These are phyloP conservation scores for Lutjanus argentimaculatus DNA, from an alignment of 2,797 vertebrate genomes.

Conservation along the genomic window DNA sequence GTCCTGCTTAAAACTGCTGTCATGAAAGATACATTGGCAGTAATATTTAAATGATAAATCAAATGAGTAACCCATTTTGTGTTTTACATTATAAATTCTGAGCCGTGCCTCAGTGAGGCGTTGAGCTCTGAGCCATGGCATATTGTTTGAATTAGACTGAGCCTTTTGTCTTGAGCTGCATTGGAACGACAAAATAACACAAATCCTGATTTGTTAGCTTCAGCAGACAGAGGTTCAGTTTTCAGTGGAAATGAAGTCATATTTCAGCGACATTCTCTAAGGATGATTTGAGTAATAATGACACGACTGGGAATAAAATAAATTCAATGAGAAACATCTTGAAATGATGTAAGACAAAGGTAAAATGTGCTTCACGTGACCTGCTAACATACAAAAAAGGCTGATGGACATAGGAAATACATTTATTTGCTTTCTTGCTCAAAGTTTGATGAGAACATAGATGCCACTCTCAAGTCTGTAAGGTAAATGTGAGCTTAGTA, in stretches of 20 bases:
- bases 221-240: conserved; percentile 35
- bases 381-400: conserved; percentile 10
- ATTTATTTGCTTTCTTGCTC: background rate
- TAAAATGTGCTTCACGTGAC: conserved; percentile 38
- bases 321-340: conserved; percentile 32
- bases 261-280: conserved; percentile 48
- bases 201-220: conserved; percentile 57
- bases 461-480: background rate
- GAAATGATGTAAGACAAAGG: conserved; percentile 45
- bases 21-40: conserved; percentile 47
- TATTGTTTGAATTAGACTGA: conserved; percentile 67
- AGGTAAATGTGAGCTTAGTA: background rate
- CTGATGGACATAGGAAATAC: conserved; percentile 13
- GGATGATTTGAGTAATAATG: conserved; percentile 42
- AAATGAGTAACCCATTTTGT: conserved; percentile 44
- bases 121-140: conserved; percentile 34
- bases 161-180: conserved; percentile 59
- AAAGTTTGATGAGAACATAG: no score
- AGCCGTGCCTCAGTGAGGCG: conserved; percentile 31
- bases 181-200: conserved; percentile 55
- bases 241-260: conserved; percentile 59
- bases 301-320: conserved; percentile 45
- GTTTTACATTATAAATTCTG: conserved; percentile 51
- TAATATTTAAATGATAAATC: conserved; percentile 61
- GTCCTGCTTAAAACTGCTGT: conserved; percentile 44